Base-by-base conservation (phyloP, 53 echinoderm and acorn worm species). In the Actinopyga echinites region DNA sequence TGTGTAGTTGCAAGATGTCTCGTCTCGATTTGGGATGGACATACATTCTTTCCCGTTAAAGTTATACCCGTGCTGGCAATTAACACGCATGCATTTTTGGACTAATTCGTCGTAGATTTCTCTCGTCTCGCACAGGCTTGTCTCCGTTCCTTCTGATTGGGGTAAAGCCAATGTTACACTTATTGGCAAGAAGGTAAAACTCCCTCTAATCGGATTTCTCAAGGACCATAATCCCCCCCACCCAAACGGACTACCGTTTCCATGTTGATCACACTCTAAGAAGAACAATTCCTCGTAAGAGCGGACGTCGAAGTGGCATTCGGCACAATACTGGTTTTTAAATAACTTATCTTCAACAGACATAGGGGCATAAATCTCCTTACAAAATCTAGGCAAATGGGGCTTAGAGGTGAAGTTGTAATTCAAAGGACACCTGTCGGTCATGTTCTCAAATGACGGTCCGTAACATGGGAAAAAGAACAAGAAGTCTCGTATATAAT, bases 31-130 rank as follows among this genome's bases (percentile, higher is more conserved):
- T 8, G 8, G 4, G 11, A 44, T 7, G 12, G 44, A 44, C 11
- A 13, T 11, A 13, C 44, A 44, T 44, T 13, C 12, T 44, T 44
- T 44, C 10, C 44, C 44, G 44, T 44, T 44, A 32, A 54, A 17
- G 24, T 56, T 6, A 54, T 75, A 75, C 10, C 44, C 55, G 4
- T 6, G 4, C 11, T 28, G 75, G 30, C 75, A 75, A 30, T 45
- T 29, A 9, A 75, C 1, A 30, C 22, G 15, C 13, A 10, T 4
- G 31, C 75, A 75, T 55, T 45, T 31, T 21, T 54, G 25, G 9
- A 10, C 26, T 25, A 75, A 10, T 29, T 13, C 49, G 75, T 75
- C 75, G 75, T 44, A 75, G 13, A 75, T 54, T 30, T 75, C 75
- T 21, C 55, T 55, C 26, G 53, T 30, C 10, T 9, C 49, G 31